Base-by-base conservation (phyloP, 2,888 invertebrate species). In the Troides aeacus region DNA sequence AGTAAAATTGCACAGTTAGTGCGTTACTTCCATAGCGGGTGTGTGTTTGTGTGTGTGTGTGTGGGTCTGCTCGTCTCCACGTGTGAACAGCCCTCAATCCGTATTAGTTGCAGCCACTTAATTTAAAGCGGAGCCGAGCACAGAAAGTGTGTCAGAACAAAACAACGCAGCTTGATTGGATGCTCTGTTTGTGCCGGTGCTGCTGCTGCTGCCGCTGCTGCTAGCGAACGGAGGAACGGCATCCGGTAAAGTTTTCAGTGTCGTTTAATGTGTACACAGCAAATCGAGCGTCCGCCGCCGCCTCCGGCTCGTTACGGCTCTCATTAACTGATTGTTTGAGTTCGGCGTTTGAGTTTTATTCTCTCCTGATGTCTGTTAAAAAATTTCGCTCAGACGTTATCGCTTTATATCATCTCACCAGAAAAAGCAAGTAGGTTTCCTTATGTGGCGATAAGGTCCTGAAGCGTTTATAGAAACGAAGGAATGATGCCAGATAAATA, bases 31-130 rank as follows among this genome's bases (percentile, higher is more conserved):
- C 64, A 62, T 69, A 61, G 12, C 12, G 42, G 8, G 7, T 42
- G 39, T 42, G 42, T 42, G 1, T 42, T 10, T 10, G 10, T 42
- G 10, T 12, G 42, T 42, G 42, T 42, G 42, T 42, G 10, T 42
- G 10, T 12, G 10, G 71, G 71, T 71, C 66, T 65, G 68, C 68
- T 36, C 65, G 72, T 74, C 72, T 73, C 71, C 71, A 66, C 72
- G 67, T 73, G 72, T 69, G 72, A 73, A 73, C 73, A 74, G 71
- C 66, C 65, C 74, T 72, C 74, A 74, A 75, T 76, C 75, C 75
- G 74, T 75, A 75, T 74, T 74, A 77, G 74, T 74, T 73, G 74
- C 69, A 69, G 56, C 72, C 72, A 73, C 74, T 75, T 77, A 74
- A 77, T 77, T 76, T 77, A 77, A 75, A 74, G 77, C 76, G 72